These are phyloP conservation scores for Micronycteris hirsuta DNA, from an alignment of 2,113 vertebrate genomes.

Conservation along the genomic window DNA sequence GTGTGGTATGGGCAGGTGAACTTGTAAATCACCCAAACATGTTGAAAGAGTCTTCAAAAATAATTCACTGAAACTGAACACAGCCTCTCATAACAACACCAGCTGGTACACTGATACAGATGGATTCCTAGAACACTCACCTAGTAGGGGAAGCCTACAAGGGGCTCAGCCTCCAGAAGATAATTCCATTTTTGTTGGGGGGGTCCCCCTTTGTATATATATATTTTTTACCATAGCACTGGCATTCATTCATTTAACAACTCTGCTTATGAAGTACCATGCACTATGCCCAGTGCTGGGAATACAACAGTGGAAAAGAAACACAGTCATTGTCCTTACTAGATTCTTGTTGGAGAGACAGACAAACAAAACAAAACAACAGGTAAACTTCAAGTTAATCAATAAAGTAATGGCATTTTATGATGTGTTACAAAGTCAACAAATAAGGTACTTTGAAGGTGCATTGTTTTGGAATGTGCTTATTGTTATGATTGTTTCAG, in stretches of 20 bases:
- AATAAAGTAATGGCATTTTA: neutral
- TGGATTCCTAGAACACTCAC: too few species aligned
- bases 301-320: neutral
- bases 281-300: neutral
- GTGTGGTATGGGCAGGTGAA: too few species aligned
- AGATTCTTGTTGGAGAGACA: neutral
- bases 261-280: neutral
- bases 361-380: neutral
- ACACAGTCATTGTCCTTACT: neutral
- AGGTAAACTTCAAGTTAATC: neutral
- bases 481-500: neutral
- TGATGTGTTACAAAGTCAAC: neutral
- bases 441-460: neutral
- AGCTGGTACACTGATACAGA: too few species aligned
- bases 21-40: too few species aligned
- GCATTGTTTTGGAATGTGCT: neutral
- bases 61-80: too few species aligned
- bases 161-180: too few species aligned
- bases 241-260: conserved; percentile 1
- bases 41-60: too few species aligned
- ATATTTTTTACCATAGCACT: neutral
- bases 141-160: too few species aligned
- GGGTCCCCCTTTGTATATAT: too few species aligned
- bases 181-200: too few species aligned
- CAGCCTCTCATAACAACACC: too few species aligned